Evolutionary conservation across 2,888 invertebrate genomes (phyloP).

Genomic region (Ferrisia virgata): DNA sequence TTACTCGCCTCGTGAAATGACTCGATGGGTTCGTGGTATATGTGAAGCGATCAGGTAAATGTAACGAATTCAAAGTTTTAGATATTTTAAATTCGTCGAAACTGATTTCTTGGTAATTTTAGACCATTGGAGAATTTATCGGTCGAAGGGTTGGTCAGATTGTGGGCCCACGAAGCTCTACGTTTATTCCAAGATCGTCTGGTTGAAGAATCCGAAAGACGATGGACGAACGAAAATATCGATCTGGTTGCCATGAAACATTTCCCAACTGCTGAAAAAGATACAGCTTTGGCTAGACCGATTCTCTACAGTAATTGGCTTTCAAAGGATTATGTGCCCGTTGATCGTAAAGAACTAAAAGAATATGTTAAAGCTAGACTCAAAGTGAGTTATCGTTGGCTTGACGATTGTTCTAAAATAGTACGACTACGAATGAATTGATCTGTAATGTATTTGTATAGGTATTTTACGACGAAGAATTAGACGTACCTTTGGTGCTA

Average conservation of each 20-base stretch:
- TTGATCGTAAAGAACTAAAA: constrained; percentile 87
- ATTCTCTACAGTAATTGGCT: constrained; percentile 99
- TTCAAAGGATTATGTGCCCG: constrained; percentile 96
- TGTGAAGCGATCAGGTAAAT: constrained; percentile 85
- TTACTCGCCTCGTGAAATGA: constrained; percentile 98
- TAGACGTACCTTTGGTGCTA: constrained; percentile 95
- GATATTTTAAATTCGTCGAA: too few relatives aligned
- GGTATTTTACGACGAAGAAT: constrained; percentile 98
- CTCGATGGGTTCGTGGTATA: constrained; percentile 98
- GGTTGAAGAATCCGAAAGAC: constrained; percentile 89
- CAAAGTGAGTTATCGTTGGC: constrained; percentile 61
- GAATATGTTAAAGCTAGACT: constrained; percentile 96
- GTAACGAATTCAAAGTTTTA: not conserved
- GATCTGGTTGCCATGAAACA: constrained; percentile 88
- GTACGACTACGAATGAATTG: not conserved
- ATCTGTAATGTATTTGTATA: constrained; percentile 50
- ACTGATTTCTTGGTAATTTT: constrained; percentile 47
- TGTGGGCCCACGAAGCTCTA: constrained; percentile 99
- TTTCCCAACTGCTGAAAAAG: constrained; percentile 84
- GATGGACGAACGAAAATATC: constrained; percentile 98
- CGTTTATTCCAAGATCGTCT: constrained; percentile 87
- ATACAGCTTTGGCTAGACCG: constrained; percentile 84
- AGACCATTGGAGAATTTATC: constrained; percentile 86
- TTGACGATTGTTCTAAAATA: not conserved
- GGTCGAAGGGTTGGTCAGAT: constrained; percentile 92